Evolutionary conservation across 2,113 vertebrate genomes (phyloP).

Genomic region (Coptodon bakossiorum): DNA sequence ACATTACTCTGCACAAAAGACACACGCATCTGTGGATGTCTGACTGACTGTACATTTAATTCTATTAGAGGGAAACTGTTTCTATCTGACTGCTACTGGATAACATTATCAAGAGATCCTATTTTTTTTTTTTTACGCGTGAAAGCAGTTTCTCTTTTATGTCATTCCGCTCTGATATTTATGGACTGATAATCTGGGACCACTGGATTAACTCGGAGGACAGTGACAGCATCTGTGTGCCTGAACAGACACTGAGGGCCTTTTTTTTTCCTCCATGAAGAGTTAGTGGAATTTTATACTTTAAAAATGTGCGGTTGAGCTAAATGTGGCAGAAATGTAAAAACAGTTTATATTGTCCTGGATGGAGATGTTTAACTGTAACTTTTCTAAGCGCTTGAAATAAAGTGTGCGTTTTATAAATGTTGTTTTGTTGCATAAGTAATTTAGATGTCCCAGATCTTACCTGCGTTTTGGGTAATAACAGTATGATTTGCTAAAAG

Average conservation of each 20-base stretch:
- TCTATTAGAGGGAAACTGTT: not conserved
- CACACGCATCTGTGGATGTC: not conserved
- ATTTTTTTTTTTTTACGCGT: not conserved
- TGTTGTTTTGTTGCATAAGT: not conserved
- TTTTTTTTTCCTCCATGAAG: not conserved
- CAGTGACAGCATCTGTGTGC: not conserved
- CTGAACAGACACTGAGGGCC: conserved; percentile 7
- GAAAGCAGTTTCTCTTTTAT: conserved; percentile 21
- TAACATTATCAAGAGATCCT: not conserved
- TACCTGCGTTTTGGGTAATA: not conserved
- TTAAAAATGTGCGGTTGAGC: not conserved
- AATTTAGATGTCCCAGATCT: not conserved
- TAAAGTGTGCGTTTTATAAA: conserved; percentile 50
- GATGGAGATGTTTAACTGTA: conserved; percentile 36
- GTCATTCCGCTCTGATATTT: conserved; percentile 36
- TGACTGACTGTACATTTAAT: not conserved
- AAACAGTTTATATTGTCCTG: not conserved
- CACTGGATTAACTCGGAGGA: conserved; percentile 3
- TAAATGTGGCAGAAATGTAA: conserved; percentile 15
- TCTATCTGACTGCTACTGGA: conserved; percentile 4
- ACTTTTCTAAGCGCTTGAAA: conserved; percentile 65
- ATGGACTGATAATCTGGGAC: conserved; percentile 21
- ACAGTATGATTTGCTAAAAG: not conserved
- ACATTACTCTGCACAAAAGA: conserved; percentile 5
- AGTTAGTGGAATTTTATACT: conserved; percentile 28